Evolutionary conservation across 2,888 invertebrate genomes (phyloP).

Genomic region (Agrotis puta): DNA sequence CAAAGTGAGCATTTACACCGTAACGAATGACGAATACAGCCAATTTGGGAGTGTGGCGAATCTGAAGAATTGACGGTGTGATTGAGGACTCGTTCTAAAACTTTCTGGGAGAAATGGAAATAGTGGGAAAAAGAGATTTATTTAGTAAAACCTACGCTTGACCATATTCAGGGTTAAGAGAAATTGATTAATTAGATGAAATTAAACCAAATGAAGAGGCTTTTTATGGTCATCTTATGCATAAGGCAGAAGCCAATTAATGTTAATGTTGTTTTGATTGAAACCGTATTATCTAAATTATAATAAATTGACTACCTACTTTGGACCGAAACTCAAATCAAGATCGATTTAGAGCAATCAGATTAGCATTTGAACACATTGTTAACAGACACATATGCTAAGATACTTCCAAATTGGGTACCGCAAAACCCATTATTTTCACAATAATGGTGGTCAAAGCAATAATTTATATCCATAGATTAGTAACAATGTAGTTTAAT

Average conservation of each 20-base stretch:
- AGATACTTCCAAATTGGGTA: neutral
- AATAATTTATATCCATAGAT: conserved; percentile 39
- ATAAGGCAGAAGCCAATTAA: conserved; percentile 16
- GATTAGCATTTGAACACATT: conserved; percentile 12
- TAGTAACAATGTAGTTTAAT: conserved; percentile 30
- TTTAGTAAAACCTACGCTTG: conserved; percentile 14
- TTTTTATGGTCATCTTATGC: neutral
- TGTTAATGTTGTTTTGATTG: conserved; percentile 17
- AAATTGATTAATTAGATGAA: conserved; percentile 40
- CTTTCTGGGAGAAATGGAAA: conserved; percentile 7
- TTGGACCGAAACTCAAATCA: neutral
- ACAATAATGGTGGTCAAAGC: neutral
- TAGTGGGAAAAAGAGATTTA: conserved; percentile 22
- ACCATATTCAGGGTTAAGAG: conserved; percentile 16
- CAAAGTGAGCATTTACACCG: conserved; percentile 64
- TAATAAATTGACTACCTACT: conserved; percentile 17
- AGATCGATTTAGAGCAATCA: conserved; percentile 5
- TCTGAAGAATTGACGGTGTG: conserved; percentile 48
- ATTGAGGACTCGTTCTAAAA: conserved; percentile 44
- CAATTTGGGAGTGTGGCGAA: conserved; percentile 61
- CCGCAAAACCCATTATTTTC: conserved; percentile 9
- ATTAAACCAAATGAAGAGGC: neutral
- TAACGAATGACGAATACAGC: conserved; percentile 57
- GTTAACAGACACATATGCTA: neutral
- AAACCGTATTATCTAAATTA: conserved; percentile 1